Conservation (phyloP, 2,113 vertebrate species). For the Monarcha castaneiventris region DNA sequence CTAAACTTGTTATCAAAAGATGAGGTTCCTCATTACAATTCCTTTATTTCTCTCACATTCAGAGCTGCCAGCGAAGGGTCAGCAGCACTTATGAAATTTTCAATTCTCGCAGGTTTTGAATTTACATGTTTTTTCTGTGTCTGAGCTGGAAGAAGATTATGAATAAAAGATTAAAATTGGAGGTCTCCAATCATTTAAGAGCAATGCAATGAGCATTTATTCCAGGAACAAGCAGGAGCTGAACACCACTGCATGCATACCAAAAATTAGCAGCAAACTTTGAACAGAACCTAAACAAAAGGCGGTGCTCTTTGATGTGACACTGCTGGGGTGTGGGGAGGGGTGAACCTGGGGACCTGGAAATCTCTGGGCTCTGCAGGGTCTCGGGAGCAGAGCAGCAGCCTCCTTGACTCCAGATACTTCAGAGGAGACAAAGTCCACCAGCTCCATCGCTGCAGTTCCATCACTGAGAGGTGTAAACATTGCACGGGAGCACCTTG, state of each 20-base stretch:
- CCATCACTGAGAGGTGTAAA: not conserved
- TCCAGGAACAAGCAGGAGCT: constrained; percentile 10
- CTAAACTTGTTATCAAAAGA: not conserved
- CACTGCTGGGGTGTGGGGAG: not conserved
- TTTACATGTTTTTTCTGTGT: constrained; percentile 55
- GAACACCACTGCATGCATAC: constrained; percentile 35
- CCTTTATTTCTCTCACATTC: not conserved
- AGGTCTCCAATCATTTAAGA: constrained; percentile 65
- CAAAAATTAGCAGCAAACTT: constrained; percentile 45
- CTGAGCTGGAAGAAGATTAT: constrained; percentile 66
- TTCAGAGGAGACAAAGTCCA: not conserved
- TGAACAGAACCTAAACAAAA: constrained; percentile 39
- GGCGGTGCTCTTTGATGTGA: not conserved
- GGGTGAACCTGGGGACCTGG: not conserved
- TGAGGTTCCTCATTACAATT: constrained; percentile 17
- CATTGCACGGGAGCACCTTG: not conserved
- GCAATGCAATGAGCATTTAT: constrained; percentile 55
- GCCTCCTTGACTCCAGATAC: not conserved
- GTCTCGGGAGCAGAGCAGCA: not conserved
- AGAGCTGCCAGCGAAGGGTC: constrained; percentile 46
- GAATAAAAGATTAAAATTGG: constrained; percentile 77
- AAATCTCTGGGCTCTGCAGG: not conserved
- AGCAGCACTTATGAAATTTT: constrained; percentile 46
- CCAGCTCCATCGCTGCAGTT: fast-evolving
- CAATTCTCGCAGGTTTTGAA: constrained; percentile 62